Percentiles rank a stretch among this genome's conserved stretches.
These are phyloP conservation scores for Dreissena rostriformis DNA, from an alignment of 1,140 invertebrate genomes.

Conservation along the genomic window DNA sequence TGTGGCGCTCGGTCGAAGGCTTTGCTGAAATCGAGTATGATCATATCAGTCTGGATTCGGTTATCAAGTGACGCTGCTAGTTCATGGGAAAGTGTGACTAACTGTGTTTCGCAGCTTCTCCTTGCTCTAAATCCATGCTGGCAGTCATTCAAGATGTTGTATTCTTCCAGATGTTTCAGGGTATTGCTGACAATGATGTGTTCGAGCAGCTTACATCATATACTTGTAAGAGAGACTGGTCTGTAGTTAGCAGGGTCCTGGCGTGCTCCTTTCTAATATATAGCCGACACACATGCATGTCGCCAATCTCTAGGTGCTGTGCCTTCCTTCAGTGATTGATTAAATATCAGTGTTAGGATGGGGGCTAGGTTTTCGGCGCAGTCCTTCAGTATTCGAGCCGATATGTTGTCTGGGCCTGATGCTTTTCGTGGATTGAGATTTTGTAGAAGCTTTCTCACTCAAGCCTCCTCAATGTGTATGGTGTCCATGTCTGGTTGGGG, in stretches of 20 bases:
- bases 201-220: slow-evolving; percentile 13
- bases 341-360: neutral
- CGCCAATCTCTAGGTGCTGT: neutral
- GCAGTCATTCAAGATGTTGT: slow-evolving; percentile 30
- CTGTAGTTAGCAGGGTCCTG: slow-evolving; percentile 39
- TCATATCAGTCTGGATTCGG: slow-evolving; percentile 21
- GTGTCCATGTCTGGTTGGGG: slow-evolving; percentile 15
- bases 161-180: slow-evolving; percentile 8
- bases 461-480: slow-evolving; percentile 5
- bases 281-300: slow-evolving; percentile 6
- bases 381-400: slow-evolving; percentile 7
- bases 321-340: slow-evolving; percentile 9
- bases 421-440: slow-evolving; percentile 22
- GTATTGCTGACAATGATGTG: slow-evolving; percentile 4
- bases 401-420: slow-evolving; percentile 12
- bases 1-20: slow-evolving; percentile 32
- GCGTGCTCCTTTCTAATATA: slow-evolving; percentile 9
- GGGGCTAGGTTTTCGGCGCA: slow-evolving; percentile 5
- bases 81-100: slow-evolving; percentile 30
- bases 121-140: slow-evolving; percentile 52
- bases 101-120: slow-evolving; percentile 31
- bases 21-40: slow-evolving; percentile 46
- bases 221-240: slow-evolving; percentile 18
- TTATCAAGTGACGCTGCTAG: neutral
- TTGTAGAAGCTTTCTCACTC: slow-evolving; percentile 23